A percentile compares a stretch with the other conserved stretches of the same genome.
Evolutionary conservation across 2,113 vertebrate species (phyloP).

Genomic region (Notothenia coriiceps): DNA sequence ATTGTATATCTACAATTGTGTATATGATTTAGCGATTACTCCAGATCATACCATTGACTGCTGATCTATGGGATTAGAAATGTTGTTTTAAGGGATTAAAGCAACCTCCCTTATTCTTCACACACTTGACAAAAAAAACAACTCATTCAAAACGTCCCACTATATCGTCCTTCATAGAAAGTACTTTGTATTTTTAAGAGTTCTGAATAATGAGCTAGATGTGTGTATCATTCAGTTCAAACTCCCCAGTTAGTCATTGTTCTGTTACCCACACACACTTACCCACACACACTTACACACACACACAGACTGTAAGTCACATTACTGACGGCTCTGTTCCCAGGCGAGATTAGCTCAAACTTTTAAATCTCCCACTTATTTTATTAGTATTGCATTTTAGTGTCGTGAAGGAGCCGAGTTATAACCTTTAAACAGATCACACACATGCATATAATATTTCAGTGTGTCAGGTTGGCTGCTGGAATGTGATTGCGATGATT

Average conservation of each 20-base stretch:
- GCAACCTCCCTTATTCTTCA: constrained; percentile 11
- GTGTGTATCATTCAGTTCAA: constrained; percentile 35
- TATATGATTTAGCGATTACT: not conserved
- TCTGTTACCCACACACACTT: constrained; percentile 5
- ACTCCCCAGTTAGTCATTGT: constrained; percentile 42
- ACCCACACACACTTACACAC: constrained; percentile 15
- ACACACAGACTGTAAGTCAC: constrained; percentile 18
- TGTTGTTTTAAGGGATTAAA: constrained; percentile 42
- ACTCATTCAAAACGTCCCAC: constrained; percentile 18
- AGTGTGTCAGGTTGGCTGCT: constrained; percentile 72
- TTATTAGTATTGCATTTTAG: constrained; percentile 75
- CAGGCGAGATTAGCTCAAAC: constrained; percentile 70
- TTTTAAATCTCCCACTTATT: constrained; percentile 74
- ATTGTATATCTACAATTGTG: too few relatives aligned
- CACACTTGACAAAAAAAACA: constrained; percentile 11
- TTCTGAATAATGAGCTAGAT: constrained; percentile 41
- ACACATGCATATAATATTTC: constrained; percentile 77
- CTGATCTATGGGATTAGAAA: constrained; percentile 7
- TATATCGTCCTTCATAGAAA: constrained; percentile 7
- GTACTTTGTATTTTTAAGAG: constrained; percentile 23
- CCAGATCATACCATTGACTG: not conserved
- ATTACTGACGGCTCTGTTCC: constrained; percentile 58
- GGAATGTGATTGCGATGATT: constrained; percentile 77
- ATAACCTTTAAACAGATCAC: constrained; percentile 80
- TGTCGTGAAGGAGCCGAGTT: constrained; percentile 70